Base-by-base conservation (phyloP, 2,797 vertebrate genomes). In the Phrynocephalus forsythii region DNA sequence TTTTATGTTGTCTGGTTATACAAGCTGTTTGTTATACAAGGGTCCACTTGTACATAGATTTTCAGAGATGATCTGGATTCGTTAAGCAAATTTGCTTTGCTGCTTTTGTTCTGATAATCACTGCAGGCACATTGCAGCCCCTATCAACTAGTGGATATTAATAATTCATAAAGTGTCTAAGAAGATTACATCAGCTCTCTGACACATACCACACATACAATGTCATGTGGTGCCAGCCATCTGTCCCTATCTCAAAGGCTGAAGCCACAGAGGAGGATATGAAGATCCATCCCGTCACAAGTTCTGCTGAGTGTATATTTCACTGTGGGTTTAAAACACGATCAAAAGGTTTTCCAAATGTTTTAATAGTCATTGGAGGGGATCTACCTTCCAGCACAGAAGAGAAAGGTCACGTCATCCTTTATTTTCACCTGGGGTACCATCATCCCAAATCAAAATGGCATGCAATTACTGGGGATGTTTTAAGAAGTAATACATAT, bases 81-180 rank as follows among this genome's bases (percentile, higher is more conserved):
- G n/a, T n/a, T n/a, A n/a, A n/a, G n/a, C n/a, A n/a, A n/a, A n/a
- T n/a, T n/a, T n/a, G n/a, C n/a, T n/a, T n/a, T 89, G 86, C 5
- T 76, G 56, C 1, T 83, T 30, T 1, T 60, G 7, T 66, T 84
- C 76, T 80, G 20, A 38, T 63, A 56, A 87, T 88, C 77, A 3
- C 1, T 1, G 0, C 87, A 80, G 82, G 18, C 84, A 91, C 68
- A 48, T 33, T 20, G 82, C 26, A 44, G 91, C 91, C 63, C 90
- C 56, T 26, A 88, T 71, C 92, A 77, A 22, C 60, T 90, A 93
- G 87, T 89, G 84, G 63, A 76, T 22, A 87, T 71, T 26, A 89
- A 90, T 89, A 87, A 91, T 6, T 84, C 90, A 92, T 84, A 88
- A 89, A 63, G 30, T 56, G 79, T 88, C 86, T 83, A 48, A n/a